Evolutionary conservation across 1,140 invertebrate genomes (phyloP), one percentile per base, ranked within the genome.

Genomic region (Panonychus citri): DNA sequence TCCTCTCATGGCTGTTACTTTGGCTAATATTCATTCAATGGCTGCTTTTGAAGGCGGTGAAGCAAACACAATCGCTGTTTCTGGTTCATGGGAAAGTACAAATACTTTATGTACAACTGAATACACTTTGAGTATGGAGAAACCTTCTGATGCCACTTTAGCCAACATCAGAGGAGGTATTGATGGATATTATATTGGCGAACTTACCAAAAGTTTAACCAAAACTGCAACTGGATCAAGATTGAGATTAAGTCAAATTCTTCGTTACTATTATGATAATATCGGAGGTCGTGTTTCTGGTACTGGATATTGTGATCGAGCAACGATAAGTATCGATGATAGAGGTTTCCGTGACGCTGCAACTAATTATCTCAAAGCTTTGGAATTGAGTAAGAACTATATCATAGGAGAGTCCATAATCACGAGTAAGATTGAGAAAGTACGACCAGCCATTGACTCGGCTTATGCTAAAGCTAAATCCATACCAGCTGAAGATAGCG

Each of bases 181-280:
- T 24, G 59, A 61, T 56, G 59, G 59, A 8, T 56, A 55, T 46
- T 17, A 55, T 15, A 54, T 61, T 39, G 59, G 59, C n/a, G 49
- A 50, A 40, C 26, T n/a, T 7, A 34, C 43, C 19, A 26, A 27
- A 25, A 26, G 26, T 2, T n/a, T 28, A 13, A 12, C 13, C 26
- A 27, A 25, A 25, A 25, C 42, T 27, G 12, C 54, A 7, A 27
- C 49, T 37, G 12, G 24, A 30, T 10, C 15, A 10, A 21, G 28
- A 15, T 26, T 55, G 21, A 55, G 28, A 55, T 48, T 59, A 27
- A 59, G 57, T 55, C 25, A 28, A 42, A 59, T 59, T n/a, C 43
- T 59, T n/a, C 17, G 46, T 46, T 59, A 43, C 13, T 59, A 55
- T 50, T 59, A 59, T 30, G 43, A 46, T 24, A 25, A 17, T 27